Evolutionary conservation across 1,140 invertebrate species (phyloP).

Genomic region (Aphelenchoides fujianensis): DNA sequence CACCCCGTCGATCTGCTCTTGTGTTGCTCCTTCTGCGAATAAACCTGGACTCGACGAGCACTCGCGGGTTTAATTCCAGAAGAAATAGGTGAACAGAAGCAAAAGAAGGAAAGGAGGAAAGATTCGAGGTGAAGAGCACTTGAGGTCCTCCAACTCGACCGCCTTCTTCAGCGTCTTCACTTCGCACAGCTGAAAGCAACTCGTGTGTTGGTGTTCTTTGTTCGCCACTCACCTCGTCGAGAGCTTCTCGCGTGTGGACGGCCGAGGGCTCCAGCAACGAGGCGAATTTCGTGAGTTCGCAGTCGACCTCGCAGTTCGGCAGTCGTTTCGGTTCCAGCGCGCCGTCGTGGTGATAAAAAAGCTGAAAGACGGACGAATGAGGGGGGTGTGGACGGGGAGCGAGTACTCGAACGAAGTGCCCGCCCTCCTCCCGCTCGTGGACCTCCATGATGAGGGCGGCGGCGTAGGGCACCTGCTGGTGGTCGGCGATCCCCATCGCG

Average conservation of each 20-base stretch:
- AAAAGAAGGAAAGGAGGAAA: no score
- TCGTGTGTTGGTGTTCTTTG: background rate
- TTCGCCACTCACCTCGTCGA: background rate
- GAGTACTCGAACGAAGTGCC: slow-evolving; percentile 27
- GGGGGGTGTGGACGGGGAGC: background rate
- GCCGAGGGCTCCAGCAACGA: background rate
- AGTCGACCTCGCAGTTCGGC: background rate
- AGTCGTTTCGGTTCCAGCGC: background rate
- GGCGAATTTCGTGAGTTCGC: background rate
- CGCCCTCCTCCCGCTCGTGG: slow-evolving; percentile 5
- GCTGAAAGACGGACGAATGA: background rate
- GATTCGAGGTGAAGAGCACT: no score
- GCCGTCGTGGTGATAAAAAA: background rate
- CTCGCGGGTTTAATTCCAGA: no score
- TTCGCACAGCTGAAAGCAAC: background rate
- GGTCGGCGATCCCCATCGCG: slow-evolving; percentile 19
- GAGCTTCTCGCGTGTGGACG: background rate
- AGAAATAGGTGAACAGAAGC: no score
- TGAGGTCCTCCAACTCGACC: no score
- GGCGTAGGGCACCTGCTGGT: slow-evolving; percentile 26
- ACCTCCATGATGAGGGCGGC: slow-evolving; percentile 28
- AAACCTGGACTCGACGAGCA: no score
- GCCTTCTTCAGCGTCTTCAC: background rate
- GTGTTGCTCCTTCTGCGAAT: no score
- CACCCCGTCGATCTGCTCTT: no score